Conservation (phyloP, 2,797 vertebrate species). For the Morelia viridis region DNA sequence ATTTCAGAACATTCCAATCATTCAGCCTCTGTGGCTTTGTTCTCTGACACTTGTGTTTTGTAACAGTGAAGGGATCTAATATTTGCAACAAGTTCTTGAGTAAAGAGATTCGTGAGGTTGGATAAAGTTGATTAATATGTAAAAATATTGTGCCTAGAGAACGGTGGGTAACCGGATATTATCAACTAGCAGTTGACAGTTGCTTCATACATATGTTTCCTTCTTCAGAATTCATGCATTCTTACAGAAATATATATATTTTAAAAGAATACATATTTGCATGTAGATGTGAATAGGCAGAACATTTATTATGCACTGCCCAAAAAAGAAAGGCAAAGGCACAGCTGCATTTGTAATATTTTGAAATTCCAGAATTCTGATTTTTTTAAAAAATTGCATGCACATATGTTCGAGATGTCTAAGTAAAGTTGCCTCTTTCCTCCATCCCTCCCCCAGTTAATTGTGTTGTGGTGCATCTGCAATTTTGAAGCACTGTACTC, state of each 20-base stretch:
- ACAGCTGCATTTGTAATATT: neutral
- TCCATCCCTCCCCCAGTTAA: neutral
- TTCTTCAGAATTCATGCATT: neutral
- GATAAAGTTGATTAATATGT: neutral
- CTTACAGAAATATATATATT: neutral
- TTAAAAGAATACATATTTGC: neutral
- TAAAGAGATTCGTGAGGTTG: neutral
- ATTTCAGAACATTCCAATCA: neutral
- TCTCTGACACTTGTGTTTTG: neutral
- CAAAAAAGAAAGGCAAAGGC: neutral
- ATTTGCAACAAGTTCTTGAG: neutral
- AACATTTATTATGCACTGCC: neutral
- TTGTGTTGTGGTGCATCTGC: neutral
- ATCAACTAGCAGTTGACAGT: too few species aligned
- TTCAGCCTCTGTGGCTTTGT: neutral
- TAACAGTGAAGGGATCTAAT: neutral
- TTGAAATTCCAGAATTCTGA: neutral
- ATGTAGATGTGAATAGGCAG: neutral
- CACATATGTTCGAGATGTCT: neutral
- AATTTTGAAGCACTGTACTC: neutral
- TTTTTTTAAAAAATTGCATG: neutral
- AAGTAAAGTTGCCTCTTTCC: neutral
- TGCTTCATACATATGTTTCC: neutral
- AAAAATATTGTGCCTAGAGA: neutral
- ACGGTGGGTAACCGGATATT: neutral